Conservation (phyloP, 2,797 vertebrate genomes). For the Carduelis carduelis region DNA sequence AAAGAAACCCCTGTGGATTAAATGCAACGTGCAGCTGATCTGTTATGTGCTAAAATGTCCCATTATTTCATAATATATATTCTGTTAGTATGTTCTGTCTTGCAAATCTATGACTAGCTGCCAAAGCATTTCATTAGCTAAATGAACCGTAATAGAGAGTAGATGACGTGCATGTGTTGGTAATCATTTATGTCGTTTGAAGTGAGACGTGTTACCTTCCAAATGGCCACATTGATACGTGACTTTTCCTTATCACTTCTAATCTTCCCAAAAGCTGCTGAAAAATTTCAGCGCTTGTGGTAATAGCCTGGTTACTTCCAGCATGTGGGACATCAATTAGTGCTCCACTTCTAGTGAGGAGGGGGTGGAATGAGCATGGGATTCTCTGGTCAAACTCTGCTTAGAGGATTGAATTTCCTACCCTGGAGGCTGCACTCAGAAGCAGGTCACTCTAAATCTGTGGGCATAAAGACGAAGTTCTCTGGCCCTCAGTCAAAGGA, state of each 20-base stretch:
- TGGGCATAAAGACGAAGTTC: neutral
- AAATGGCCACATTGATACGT: neutral
- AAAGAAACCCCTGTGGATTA: neutral
- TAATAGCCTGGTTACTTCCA: neutral
- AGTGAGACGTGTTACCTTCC: neutral
- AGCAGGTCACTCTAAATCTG: neutral
- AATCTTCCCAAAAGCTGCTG: neutral
- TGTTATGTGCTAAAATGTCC: neutral
- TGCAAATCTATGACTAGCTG: slow-evolving; percentile 18
- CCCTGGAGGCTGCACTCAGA: neutral
- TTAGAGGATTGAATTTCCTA: neutral
- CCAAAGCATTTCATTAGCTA: slow-evolving; percentile 46
- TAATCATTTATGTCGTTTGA: slow-evolving; percentile 8
- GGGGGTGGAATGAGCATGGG: neutral
- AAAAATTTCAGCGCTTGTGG: neutral
- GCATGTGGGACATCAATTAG: neutral
- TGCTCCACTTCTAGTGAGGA: neutral
- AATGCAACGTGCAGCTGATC: neutral
- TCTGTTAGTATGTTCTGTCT: neutral
- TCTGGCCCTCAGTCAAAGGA: neutral
- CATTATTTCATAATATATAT: neutral
- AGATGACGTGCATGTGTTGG: neutral
- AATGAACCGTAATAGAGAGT: slow-evolving; percentile 34
- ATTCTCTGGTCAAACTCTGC: neutral
- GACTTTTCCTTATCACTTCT: neutral